Evolutionary conservation across 2,888 invertebrate species (phyloP), one percentile per base, ranked within the genome.

Genomic region (Drosophila yooni): DNA sequence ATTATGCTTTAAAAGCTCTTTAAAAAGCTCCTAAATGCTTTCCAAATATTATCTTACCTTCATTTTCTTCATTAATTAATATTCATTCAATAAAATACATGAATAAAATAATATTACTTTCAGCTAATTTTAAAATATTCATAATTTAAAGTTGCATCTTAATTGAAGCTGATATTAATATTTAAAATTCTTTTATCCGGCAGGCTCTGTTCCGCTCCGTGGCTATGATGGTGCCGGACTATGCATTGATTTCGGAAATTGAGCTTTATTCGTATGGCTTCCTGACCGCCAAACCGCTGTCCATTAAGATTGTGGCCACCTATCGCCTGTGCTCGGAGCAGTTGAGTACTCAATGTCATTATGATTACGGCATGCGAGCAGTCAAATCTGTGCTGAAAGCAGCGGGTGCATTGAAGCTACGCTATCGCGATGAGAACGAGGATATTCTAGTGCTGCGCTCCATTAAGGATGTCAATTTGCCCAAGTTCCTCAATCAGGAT

Each of bases 191-290:
- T 5, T 18, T 34, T 59, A 34, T 64, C 63, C 64, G 40, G 63
- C 82, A 96, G 95, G 97, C 98, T 0, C 94, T 98, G 40, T 98
- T 98, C 94, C 95, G 98, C 74, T 97, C 98, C 0, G 98, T 99
- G 43, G 98, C 98, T 15, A 99, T 99, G 98, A 98, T 98, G 98
- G 98, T 98, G 25, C 99, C 99, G 0, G 98, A 99, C 93, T 98
- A 98, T 92, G 98, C 97, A 27, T 93, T 99, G 56, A 99, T 99
- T 89, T 97, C 98, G 0, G 98, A 99, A 94, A 98, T 98, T 73
- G 97, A 97, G 62, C 93, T 99, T 50, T 99, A 98, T 91, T 98
- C 99, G 0, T 97, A 96, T 91, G 99, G 99, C 3, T 99, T 98
- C 92, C 94, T 98, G 63, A 96, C 96, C 0, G 98, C 98, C 0